Evolutionary conservation across 2,888 invertebrate species (phyloP).

Genomic region (Corbicula japonica): DNA sequence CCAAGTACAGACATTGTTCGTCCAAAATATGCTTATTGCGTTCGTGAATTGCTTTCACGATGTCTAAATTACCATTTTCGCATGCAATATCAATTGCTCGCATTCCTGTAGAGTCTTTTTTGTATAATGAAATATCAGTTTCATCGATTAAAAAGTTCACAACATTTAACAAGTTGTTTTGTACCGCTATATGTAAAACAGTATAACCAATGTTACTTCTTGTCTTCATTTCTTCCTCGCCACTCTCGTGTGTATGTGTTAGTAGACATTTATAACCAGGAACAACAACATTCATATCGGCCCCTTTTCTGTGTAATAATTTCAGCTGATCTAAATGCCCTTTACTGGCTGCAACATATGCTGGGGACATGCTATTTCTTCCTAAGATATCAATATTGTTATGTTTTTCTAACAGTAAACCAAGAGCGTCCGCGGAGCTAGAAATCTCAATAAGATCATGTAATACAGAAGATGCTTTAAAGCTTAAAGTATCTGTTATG

Average conservation of each 20-base stretch:
- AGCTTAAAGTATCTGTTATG: too few species aligned
- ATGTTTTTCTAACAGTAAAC: too few species aligned
- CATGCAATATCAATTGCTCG: constrained; percentile 1
- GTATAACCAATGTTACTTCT: neutral
- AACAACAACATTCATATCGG: neutral
- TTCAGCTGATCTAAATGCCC: constrained; percentile 17
- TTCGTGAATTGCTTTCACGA: neutral
- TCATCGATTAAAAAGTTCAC: neutral
- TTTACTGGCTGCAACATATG: constrained; percentile 12
- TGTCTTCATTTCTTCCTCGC: constrained; percentile 1
- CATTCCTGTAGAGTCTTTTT: neutral
- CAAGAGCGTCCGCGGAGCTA: neutral
- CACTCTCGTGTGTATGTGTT: too few species aligned
- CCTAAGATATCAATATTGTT: neutral
- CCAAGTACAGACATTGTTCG: neutral
- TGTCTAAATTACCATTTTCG: neutral
- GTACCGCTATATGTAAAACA: neutral
- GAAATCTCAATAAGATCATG: neutral
- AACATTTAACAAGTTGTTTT: neutral
- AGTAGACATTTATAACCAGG: too few species aligned
- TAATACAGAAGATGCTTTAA: too few species aligned
- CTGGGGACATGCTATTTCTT: neutral
- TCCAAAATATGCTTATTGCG: neutral
- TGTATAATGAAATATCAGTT: neutral
- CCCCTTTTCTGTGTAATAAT: constrained; percentile 6